Base-by-base conservation (phyloP, 2,113 vertebrate genomes). In the Limnothrissa miodon region DNA sequence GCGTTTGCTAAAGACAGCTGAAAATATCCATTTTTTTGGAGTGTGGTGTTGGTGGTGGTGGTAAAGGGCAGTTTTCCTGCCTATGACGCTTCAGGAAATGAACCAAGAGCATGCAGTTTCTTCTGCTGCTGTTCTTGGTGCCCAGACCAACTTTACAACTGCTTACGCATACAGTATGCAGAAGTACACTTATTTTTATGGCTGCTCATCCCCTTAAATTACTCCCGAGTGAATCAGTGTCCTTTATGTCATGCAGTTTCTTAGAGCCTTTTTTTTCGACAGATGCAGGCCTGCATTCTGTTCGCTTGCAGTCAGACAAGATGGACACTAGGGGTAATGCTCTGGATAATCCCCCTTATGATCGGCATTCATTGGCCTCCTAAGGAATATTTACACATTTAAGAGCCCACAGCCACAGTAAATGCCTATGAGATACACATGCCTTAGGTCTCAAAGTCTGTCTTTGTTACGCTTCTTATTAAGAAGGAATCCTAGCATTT, bases 91-190 rank as follows among this genome's bases (percentile, higher is more conserved):
- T 13, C 17, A 39, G 33, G 17, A 5, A 36, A 36, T 10, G 33
- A 1, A 36, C 13, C 29, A 17, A 74, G 10, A 29, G 29, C 33
- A 29, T 17, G 29, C 29, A 5, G 29, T 74, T 74, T 74, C 29
- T 39, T 25, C 25, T 62, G 59, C 59, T 13, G 59, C 59, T 13
- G 59, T 33, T 66, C 59, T 29, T 74, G 66, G 36, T 17, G 66
- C 25, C 66, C 11, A 11, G 11, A 36, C 66, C 29, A 33, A 36
- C 29, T 74, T 36, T 15, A 36, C 66, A 33, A 74, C 66, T 74
- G 66, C 66, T 74, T 74, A 36, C 66, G 33, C 15, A 74, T 74
- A 74, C 66, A 74, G 66, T 74, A 74, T 74, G 66, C 29, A 74
- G 66, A 74, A 74, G 29, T 74, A 29, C 66, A 74, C 66, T 74